Percentiles rank a stretch among this genome's conserved stretches.
Conservation (phyloP, 1,140 invertebrate species). For the Heliconius congener region DNA sequence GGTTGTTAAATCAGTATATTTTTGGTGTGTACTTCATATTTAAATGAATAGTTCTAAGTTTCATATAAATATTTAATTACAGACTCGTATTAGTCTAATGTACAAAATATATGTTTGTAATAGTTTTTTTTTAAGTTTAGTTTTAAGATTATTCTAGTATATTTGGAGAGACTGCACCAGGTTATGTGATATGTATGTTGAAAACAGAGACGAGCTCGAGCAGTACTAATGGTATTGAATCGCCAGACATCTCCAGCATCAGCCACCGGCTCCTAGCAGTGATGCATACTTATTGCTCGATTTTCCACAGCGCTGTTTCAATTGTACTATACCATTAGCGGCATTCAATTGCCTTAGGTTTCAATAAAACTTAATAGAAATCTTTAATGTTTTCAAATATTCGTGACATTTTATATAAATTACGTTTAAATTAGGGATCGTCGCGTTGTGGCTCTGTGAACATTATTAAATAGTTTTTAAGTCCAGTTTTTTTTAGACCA, state of each 20-base stretch:
- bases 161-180: background rate
- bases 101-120: background rate
- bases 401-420: constrained; percentile 28
- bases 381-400: constrained; percentile 36
- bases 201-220: constrained; percentile 35
- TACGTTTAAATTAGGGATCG: background rate
- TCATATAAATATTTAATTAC: background rate
- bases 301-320: constrained; percentile 72
- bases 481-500: too few species aligned
- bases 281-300: constrained; percentile 79
- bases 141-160: background rate
- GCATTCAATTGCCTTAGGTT: constrained; percentile 59
- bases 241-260: constrained; percentile 65
- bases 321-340: constrained; percentile 71
- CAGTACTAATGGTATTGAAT: constrained; percentile 50
- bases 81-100: background rate
- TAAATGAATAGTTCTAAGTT: background rate
- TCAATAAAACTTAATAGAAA: constrained; percentile 55
- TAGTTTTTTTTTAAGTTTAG: too few species aligned
- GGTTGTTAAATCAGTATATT: too few species aligned
- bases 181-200: constrained; percentile 4
- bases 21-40: background rate
- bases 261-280: constrained; percentile 51
- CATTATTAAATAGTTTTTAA: background rate
- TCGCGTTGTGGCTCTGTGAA: background rate